These are phyloP conservation scores for Brachionus asplanchnoidis DNA, from an alignment of 1,140 invertebrate genomes.

Conservation along the genomic window DNA sequence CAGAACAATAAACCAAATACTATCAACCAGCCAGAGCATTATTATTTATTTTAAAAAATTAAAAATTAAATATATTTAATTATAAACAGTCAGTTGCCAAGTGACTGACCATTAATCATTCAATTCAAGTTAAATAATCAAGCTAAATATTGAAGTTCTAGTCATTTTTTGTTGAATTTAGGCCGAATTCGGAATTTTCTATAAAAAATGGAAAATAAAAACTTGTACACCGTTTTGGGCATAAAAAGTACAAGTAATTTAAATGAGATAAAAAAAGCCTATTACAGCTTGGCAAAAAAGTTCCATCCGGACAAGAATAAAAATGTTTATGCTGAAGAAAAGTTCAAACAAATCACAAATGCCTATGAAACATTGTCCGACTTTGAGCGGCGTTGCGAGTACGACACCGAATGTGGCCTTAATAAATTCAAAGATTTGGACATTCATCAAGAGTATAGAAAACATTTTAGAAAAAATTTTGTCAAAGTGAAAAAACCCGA, in stretches of 20 bases:
- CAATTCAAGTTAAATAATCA: constrained; percentile 21
- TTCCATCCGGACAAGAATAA: constrained; percentile 41
- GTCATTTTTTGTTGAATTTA: background rate
- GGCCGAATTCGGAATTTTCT: background rate
- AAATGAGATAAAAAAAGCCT: constrained; percentile 29
- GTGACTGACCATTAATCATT: background rate
- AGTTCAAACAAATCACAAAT: constrained; percentile 32
- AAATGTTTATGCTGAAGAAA: background rate
- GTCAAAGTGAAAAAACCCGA: background rate
- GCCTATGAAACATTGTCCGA: constrained; percentile 36
- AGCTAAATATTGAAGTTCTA: background rate
- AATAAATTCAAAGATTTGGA: background rate
- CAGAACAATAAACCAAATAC: background rate
- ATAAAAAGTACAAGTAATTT: background rate
- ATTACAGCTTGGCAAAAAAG: constrained; percentile 33
- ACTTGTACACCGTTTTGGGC: constrained; percentile 14
- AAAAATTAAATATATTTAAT: constrained; percentile 15
- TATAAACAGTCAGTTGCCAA: constrained; percentile 27
- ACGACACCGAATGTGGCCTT: background rate
- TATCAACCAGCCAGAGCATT: background rate
- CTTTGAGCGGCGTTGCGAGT: background rate
- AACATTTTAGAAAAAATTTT: background rate
- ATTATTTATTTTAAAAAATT: background rate
- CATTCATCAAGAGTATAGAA: background rate
- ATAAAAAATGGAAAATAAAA: background rate